Evolutionary conservation across 2,113 vertebrate genomes (phyloP).

Genomic region (Gallinago media): DNA sequence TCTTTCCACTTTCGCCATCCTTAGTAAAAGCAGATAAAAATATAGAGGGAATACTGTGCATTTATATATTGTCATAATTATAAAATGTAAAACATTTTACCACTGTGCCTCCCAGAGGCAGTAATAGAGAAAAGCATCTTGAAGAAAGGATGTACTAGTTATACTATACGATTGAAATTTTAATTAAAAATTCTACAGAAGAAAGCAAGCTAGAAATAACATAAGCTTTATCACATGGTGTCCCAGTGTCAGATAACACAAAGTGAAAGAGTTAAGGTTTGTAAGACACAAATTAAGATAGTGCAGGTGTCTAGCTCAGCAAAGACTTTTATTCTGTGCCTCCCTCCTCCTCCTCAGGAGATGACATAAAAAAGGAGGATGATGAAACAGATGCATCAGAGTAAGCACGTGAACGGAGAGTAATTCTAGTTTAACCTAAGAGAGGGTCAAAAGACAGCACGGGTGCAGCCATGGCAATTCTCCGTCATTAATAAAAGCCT

Average conservation of each 20-base stretch:
- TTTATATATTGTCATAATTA: neutral
- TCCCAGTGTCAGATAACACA: neutral
- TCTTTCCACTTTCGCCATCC: neutral
- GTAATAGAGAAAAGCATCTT: neutral
- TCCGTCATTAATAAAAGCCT: neutral
- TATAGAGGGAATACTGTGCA: neutral
- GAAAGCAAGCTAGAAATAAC: neutral
- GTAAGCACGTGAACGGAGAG: neutral
- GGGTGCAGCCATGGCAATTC: neutral
- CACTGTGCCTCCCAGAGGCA: neutral
- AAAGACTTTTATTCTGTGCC: neutral
- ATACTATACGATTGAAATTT: neutral
- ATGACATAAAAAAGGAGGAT: neutral
- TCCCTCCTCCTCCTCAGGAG: neutral
- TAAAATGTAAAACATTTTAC: neutral
- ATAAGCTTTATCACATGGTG: rapidly evolving
- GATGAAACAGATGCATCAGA: neutral
- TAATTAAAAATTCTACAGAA: neutral
- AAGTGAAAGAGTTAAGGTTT: neutral
- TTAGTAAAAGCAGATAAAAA: neutral
- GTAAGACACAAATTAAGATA: neutral
- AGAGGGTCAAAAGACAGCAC: neutral
- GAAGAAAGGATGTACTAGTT: neutral
- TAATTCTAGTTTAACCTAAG: neutral
- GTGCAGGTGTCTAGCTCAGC: neutral